These are phyloP conservation scores for Anser cygnoides DNA, from an alignment of 2,113 vertebrate species.

Conservation along the genomic window DNA sequence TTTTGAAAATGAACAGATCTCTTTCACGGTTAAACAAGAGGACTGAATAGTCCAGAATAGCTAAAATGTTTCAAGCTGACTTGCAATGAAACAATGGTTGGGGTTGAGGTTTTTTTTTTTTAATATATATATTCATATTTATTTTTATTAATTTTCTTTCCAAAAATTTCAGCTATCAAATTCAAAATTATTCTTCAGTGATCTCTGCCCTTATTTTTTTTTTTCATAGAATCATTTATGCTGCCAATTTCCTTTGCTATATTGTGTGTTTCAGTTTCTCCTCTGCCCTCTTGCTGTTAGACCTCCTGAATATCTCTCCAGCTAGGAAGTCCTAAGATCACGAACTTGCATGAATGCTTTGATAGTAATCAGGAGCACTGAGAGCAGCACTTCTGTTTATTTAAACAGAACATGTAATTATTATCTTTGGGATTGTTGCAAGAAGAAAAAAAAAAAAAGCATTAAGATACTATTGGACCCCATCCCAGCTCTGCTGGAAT, in stretches of 20 bases:
- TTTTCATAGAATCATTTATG: neutral
- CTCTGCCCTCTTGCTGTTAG: neutral
- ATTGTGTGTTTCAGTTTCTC: neutral
- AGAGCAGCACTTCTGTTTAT: slow-evolving; percentile 13
- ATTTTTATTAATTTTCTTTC: neutral
- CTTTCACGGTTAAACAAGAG: neutral
- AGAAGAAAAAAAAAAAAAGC: neutral
- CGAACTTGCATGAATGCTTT: neutral
- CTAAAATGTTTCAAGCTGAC: neutral
- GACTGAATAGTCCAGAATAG: neutral
- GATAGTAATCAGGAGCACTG: neutral
- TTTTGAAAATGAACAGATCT: neutral
- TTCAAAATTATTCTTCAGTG: neutral
- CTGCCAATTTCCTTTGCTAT: neutral
- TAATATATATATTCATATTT: no score
- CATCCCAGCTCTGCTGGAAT: neutral
- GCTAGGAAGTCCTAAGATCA: neutral
- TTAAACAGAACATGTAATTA: neutral
- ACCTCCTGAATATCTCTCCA: neutral
- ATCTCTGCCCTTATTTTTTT: neutral
- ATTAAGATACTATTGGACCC: neutral
- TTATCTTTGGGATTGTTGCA: slow-evolving; percentile 18
- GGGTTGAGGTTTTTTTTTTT: neutral
- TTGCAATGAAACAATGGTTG: neutral
- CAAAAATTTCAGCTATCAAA: neutral